Conservation (phyloP, 2,113 vertebrate species). For the Alosa alosa region DNA sequence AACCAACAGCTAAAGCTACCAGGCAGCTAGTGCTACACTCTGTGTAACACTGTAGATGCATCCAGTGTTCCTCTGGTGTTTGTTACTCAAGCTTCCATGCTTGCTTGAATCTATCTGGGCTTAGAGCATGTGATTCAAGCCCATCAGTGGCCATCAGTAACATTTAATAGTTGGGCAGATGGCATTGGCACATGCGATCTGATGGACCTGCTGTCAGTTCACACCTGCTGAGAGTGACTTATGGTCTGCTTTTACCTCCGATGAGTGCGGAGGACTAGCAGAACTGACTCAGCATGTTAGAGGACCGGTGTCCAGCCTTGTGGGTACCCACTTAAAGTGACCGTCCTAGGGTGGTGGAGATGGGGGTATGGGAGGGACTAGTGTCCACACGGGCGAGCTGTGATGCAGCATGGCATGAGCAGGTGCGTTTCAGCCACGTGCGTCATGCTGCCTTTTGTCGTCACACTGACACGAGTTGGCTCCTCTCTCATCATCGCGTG, state of each 20-base stretch:
- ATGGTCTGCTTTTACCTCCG: neutral
- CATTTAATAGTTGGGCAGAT: conserved; percentile 11
- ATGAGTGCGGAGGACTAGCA: neutral
- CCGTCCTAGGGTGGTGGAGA: neutral
- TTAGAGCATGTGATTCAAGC: neutral
- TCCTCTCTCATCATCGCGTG: neutral
- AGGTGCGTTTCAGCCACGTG: neutral
- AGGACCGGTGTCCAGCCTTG: neutral
- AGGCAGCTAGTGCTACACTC: no score
- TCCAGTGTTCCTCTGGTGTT: neutral
- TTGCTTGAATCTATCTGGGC: neutral
- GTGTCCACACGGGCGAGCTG: neutral
- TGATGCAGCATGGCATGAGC: neutral
- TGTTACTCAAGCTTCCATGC: neutral
- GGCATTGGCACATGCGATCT: neutral
- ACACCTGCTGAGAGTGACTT: conserved; percentile 44
- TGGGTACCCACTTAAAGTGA: neutral
- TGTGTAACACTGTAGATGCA: no score
- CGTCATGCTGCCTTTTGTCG: neutral
- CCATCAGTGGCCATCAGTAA: neutral
- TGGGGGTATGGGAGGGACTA: neutral
- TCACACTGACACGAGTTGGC: neutral
- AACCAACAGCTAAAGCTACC: no score
- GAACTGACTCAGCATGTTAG: neutral
- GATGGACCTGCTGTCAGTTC: conserved; percentile 26